Base-by-base conservation (phyloP, 1,140 invertebrate genomes). In the Drosophila sechellia region DNA sequence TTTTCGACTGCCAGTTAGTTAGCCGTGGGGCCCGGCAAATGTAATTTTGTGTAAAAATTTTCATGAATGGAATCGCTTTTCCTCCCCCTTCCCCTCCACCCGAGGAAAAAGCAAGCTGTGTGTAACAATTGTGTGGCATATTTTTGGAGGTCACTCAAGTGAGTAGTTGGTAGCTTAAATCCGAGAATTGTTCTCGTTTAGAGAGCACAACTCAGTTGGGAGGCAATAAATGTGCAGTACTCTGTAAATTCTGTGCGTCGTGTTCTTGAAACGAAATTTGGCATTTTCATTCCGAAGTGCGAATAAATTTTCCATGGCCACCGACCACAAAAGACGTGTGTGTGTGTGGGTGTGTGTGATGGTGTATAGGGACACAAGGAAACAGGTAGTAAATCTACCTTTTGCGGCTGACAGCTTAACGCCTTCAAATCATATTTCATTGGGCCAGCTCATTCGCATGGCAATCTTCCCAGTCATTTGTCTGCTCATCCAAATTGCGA, bases 51-150 rank as follows among this genome's bases (percentile, higher is more conserved):
- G 75, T 72, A 78, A 70, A 79, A 83, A 83, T 72, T 59, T 86
- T 87, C 79, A 87, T 86, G 83, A 86, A 87, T 87, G 79, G 75
- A 86, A 87, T 81, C 77, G 81, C 68, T 85, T 73, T 84, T 71
- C 48, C 17, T 17, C 17, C 17, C 17, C 0, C 17, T 17, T 1
- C 17, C 17, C 17, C 17, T 17, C 17, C 17, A n/a, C 55, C 2
- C 20, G 20, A 22, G 20, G 2, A 27, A 49, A 45, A 8, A 37
- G 10, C 35, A 4, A 34, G 43, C 20, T 71, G 64, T 75, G 54
- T 65, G 48, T 56, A 61, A 68, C 81, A 85, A 68, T 77, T 80
- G 73, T 81, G 79, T 78, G 77, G 63, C 77, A 80, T 86, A 84
- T 79, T 83, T 83, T 59, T 72, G 72, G 63, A 68, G 58, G 70